These are phyloP conservation scores for Pomacea maculata DNA, from an alignment of 1,140 invertebrate genomes.

Conservation along the genomic window DNA sequence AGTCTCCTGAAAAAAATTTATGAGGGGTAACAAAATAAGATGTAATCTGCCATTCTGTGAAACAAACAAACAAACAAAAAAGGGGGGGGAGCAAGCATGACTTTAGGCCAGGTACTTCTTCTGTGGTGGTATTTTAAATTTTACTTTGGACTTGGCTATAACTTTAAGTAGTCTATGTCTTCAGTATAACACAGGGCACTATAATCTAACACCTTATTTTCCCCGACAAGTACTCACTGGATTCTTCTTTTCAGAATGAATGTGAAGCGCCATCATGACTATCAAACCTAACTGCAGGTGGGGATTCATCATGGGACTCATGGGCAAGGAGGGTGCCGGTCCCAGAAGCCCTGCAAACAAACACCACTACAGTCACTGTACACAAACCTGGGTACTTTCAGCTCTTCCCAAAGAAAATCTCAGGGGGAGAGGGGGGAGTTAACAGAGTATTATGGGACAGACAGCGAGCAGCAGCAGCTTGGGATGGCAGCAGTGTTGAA, in stretches of 20 bases:
- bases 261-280: slow-evolving; percentile 50
- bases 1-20: no score
- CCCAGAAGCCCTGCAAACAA: slow-evolving; percentile 53
- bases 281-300: slow-evolving; percentile 57
- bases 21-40: no score
- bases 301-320: slow-evolving; percentile 56
- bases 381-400: no score
- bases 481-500: slow-evolving; percentile 5
- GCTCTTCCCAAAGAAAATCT: no score
- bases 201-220: not conserved
- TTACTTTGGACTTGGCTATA: no score
- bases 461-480: slow-evolving; percentile 1
- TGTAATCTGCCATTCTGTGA: not conserved
- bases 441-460: not conserved
- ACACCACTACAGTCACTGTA: slow-evolving; percentile 1
- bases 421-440: no score
- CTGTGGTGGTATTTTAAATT: no score
- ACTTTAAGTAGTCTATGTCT: no score
- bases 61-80: not conserved
- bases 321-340: slow-evolving; percentile 51
- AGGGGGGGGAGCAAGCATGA: not conserved
- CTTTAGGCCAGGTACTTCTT: not conserved
- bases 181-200: no score
- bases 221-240: slow-evolving; percentile 17
- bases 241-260: slow-evolving; percentile 37